A percentile compares a stretch with the other conserved stretches of the same genome.
phyloP scores from a whole-genome alignment of 2,113 vertebrate species.

The rat (Rattus norvegicus) region DNA sequence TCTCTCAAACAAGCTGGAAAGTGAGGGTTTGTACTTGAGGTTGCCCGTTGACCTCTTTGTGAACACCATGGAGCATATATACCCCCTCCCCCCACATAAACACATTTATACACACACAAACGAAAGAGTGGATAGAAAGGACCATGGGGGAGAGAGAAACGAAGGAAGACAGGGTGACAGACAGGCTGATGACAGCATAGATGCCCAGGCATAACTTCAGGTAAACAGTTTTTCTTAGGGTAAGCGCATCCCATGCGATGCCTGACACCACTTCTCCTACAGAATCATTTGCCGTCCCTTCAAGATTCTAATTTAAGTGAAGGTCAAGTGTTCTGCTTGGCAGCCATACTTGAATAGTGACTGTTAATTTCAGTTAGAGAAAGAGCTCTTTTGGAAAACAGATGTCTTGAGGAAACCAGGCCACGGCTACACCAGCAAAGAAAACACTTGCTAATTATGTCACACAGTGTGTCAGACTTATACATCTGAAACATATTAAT shows the following conservation, averaged over 20 bases:
- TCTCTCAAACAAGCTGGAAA: not conserved
- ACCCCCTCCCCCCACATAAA: not conserved
- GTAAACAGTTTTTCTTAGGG: conserved; percentile 7
- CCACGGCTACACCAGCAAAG: conserved; percentile 68
- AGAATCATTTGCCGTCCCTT: conserved; percentile 4
- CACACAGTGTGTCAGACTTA: conserved; percentile 13
- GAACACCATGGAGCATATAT: not conserved
- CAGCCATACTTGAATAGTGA: conserved; percentile 6
- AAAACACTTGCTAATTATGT: conserved; percentile 63
- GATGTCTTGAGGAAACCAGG: conserved; percentile 73
- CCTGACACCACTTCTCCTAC: not conserved
- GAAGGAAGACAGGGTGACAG: not conserved
- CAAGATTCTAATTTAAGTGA: conserved; percentile 47
- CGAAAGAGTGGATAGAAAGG: not conserved
- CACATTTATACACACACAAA: not conserved
- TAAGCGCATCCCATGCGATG: not conserved
- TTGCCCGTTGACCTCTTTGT: not conserved
- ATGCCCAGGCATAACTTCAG: conserved; percentile 11
- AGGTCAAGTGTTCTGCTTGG: conserved; percentile 41
- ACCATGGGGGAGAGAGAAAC: not conserved
- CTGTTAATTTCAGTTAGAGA: conserved; percentile 63
- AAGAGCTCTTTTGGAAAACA: conserved; percentile 68
- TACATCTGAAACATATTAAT: conserved; percentile 58
- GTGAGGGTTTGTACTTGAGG: no score
- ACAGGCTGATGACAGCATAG: not conserved